Percentiles rank a stretch among this genome's conserved stretches.
These are phyloP conservation scores for Watsonalla cultraria DNA, from an alignment of 2,888 invertebrate genomes.

Conservation along the genomic window DNA sequence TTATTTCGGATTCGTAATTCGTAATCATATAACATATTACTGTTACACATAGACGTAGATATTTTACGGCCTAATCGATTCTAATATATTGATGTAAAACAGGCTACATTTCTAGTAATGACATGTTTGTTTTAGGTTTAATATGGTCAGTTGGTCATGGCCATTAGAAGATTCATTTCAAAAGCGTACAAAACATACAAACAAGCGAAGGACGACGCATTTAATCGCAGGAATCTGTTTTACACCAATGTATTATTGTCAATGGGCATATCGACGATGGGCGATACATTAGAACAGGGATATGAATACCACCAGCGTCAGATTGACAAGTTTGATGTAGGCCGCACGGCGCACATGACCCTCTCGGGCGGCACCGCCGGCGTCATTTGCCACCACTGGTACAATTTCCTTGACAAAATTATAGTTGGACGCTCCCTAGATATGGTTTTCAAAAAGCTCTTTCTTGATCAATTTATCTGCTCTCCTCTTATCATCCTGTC, in stretches of 20 bases:
- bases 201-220: constrained; percentile 56
- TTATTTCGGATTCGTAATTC: too few species aligned
- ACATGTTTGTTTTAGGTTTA: constrained; percentile 48
- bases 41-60: too few species aligned
- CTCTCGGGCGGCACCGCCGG: constrained; percentile 88
- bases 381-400: constrained; percentile 92
- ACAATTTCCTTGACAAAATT: constrained; percentile 84
- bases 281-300: constrained; percentile 89
- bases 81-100: constrained; percentile 28
- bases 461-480: constrained; percentile 90
- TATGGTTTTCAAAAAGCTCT: constrained; percentile 86
- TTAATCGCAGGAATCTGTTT: constrained; percentile 82
- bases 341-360: constrained; percentile 86
- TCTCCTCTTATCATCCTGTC: constrained; percentile 88
- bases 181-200: constrained; percentile 41
- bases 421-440: constrained; percentile 83
- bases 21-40: too few species aligned
- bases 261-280: constrained; percentile 84
- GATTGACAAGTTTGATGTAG: constrained; percentile 75
- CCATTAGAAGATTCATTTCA: constrained; percentile 45
- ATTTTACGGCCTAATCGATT: too few species aligned
- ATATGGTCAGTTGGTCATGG: constrained; percentile 27
- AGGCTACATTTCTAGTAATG: constrained; percentile 16
- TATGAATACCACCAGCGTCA: constrained; percentile 82
- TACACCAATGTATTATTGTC: constrained; percentile 90